Base-by-base conservation (phyloP, 2,888 invertebrate genomes). In the Serrognathus titanus region DNA sequence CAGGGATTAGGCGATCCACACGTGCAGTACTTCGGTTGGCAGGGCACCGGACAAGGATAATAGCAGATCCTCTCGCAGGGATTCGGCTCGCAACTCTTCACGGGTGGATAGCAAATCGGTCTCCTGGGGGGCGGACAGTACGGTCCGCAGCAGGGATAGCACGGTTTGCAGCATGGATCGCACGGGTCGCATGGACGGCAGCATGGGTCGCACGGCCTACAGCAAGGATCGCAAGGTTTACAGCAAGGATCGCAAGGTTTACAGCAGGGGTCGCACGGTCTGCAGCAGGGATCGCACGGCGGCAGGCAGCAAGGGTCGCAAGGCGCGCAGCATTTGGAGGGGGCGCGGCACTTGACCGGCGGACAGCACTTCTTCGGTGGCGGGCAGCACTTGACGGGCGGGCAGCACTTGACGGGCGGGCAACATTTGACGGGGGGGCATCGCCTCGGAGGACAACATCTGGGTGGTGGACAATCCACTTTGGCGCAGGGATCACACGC, bases 51-150 rank as follows among this genome's bases (percentile, higher is more conserved):
- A 10, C 57, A 52, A 1, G 66, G 69, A 20, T 58, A 64, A 48
- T 60, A 63, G 47, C 69, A 69, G 16, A 69, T 68, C 45, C 66
- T 56, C 51, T 67, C 68, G 31, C 58, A 55, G 63, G 50, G 67
- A 63, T 40, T 75, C 68, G 35, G 73, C 70, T 48, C 77, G 72
- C 55, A 76, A 60, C 59, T 73, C 68, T 56, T 76, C 67, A 62
- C 69, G 68, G 56, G 71, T 53, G 58, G 66, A 58, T 59, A 66
- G 60, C 58, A 68, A 31, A 67, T 53, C 4, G 67, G 65, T 24
- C 59, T 59, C 11, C 66, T 51, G 11, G 51, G 11, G n/a, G 66
- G 62, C 12, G 65, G 65, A 7, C 51, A 55, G 49, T 63, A 61
- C n/a, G 66, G 63, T 24, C 50, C 53, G 53, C 49, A 53, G 50